Conservation (phyloP, 2,113 vertebrate genomes). For the Phylloscopus whistleri region DNA sequence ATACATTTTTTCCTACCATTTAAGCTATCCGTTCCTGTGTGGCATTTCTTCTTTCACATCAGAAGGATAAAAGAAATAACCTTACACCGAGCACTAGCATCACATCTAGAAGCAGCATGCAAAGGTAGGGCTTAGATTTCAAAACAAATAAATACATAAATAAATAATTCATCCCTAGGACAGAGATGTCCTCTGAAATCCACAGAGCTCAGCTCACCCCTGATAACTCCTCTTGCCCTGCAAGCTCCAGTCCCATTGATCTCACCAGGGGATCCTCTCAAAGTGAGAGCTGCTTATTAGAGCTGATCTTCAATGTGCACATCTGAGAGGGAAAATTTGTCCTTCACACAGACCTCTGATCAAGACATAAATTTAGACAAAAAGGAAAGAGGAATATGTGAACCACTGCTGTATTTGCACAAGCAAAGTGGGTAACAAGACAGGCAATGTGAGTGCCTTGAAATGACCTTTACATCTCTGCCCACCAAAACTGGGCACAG, state of each 20-base stretch:
- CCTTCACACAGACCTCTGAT: constrained; percentile 1
- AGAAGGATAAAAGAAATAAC: background rate
- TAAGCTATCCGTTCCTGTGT: background rate
- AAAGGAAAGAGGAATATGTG: background rate
- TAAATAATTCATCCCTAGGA: background rate
- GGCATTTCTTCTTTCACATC: background rate
- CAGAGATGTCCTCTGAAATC: background rate
- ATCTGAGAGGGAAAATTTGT: background rate
- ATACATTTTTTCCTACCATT: background rate
- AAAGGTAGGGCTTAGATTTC: background rate
- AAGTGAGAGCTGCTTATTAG: constrained; percentile 16
- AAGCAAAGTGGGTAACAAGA: background rate
- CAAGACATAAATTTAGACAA: background rate
- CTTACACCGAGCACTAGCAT: fast-evolving
- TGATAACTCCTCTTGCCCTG: background rate
- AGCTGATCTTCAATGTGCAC: background rate
- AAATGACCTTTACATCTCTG: background rate
- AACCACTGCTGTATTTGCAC: background rate
- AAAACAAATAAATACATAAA: background rate
- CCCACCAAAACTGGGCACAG: background rate
- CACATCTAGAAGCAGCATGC: background rate
- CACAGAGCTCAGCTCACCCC: background rate
- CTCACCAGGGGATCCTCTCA: constrained; percentile 8
- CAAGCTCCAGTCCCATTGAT: background rate
- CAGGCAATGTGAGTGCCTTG: background rate